Evolutionary conservation across 2,797 vertebrate species (phyloP).

Genomic region (Tachyglossus aculeatus): DNA sequence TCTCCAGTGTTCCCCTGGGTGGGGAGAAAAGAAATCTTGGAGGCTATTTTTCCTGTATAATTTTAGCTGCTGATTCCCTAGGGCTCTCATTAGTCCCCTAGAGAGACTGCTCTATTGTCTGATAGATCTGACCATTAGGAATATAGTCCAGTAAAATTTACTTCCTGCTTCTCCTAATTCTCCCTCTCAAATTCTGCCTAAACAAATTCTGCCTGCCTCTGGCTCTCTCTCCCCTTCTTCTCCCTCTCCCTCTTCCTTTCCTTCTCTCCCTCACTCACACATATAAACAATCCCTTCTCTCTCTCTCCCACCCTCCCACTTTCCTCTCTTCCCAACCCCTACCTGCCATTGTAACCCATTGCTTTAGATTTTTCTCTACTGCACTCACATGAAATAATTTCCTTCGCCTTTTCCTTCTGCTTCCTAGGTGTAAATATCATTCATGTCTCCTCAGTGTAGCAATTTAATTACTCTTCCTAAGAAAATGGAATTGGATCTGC

Average conservation of each 20-base stretch:
- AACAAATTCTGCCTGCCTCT: not conserved
- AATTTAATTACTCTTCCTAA: slow-evolving; percentile 25
- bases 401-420: not conserved
- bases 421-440: slow-evolving; percentile 26
- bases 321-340: not conserved
- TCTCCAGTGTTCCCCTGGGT: no score
- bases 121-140: not conserved
- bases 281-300: no score
- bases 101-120: not conserved
- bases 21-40: no score
- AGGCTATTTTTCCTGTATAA: no score
- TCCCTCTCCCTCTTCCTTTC: no score
- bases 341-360: not conserved
- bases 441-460: slow-evolving; percentile 3
- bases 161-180: not conserved
- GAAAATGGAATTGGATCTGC: slow-evolving; percentile 28
- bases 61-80: not conserved
- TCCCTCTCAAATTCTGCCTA: not conserved
- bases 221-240: not conserved
- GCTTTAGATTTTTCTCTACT: not conserved
- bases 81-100: not conserved
- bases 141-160: not conserved
- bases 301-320: not conserved
- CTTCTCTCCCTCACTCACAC: no score
- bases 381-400: slow-evolving; percentile 14